These are phyloP conservation scores for Ophion costatus DNA, from an alignment of 2,888 invertebrate species.

Conservation along the genomic window DNA sequence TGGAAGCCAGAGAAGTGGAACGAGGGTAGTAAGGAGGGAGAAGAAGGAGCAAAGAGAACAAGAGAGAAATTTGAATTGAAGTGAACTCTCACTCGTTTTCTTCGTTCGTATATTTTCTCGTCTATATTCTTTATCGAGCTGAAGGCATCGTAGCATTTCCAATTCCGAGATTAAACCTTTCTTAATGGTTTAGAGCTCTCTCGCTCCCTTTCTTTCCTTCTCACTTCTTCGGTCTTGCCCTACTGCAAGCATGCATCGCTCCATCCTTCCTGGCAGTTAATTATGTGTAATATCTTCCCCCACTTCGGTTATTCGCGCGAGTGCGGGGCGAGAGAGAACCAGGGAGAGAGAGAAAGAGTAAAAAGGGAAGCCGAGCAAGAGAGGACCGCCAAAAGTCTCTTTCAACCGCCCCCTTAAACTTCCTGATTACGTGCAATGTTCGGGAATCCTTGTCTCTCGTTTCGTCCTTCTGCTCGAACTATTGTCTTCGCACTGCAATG, in stretches of 20 bases:
- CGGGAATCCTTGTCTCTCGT: slow-evolving; percentile 33
- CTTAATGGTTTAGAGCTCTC: slow-evolving; percentile 57
- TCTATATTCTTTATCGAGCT: slow-evolving; percentile 60
- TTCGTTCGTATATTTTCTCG: slow-evolving; percentile 59
- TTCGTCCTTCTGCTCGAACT: slow-evolving; percentile 17
- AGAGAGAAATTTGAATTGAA: slow-evolving; percentile 20
- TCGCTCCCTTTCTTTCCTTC: slow-evolving; percentile 45
- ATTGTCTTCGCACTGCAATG: slow-evolving; percentile 42
- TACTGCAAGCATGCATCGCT: slow-evolving; percentile 34
- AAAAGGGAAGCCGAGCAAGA: background rate
- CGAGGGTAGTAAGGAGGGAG: slow-evolving; percentile 14
- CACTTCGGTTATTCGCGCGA: slow-evolving; percentile 54
- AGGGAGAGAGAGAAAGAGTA: slow-evolving; percentile 8
- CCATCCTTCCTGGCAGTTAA: slow-evolving; percentile 61
- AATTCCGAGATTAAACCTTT: slow-evolving; percentile 65
- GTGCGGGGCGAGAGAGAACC: slow-evolving; percentile 31
- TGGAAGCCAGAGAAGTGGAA: slow-evolving; percentile 23
- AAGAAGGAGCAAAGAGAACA: slow-evolving; percentile 17
- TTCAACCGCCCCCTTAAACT: slow-evolving; percentile 62
- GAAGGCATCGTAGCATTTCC: slow-evolving; percentile 55
- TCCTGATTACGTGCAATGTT: slow-evolving; percentile 61
- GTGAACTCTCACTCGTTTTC: slow-evolving; percentile 25
- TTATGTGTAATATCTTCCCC: slow-evolving; percentile 64
- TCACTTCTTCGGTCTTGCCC: slow-evolving; percentile 32
- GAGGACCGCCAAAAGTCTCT: slow-evolving; percentile 33